Evolutionary conservation across 2,113 vertebrate genomes (phyloP).

Genomic region (Vimba vimba): DNA sequence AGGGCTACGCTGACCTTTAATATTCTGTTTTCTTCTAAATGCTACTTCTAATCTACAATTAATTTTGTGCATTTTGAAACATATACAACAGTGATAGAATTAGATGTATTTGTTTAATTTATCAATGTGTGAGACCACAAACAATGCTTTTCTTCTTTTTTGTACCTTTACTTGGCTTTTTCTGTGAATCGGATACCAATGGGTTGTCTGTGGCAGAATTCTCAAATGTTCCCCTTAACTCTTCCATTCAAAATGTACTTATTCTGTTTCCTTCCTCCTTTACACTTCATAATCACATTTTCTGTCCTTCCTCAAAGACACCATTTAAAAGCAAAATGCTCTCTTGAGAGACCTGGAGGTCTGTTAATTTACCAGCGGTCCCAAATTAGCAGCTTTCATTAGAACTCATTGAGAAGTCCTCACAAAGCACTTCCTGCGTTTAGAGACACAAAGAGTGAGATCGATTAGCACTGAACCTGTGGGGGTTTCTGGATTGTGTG

Average conservation of each 20-base stretch:
- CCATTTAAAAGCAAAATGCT: conserved; percentile 54
- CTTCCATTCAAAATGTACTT: conserved; percentile 26
- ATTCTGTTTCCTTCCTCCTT: conserved; percentile 22
- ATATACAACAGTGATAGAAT: neutral
- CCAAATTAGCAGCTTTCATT: conserved; percentile 69
- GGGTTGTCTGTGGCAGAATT: neutral
- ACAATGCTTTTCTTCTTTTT: neutral
- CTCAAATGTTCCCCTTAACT: conserved; percentile 18
- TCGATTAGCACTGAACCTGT: conserved; percentile 48
- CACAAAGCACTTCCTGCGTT: conserved; percentile 66
- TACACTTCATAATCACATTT: conserved; percentile 36
- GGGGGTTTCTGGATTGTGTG: conserved; percentile 37
- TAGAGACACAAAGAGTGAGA: conserved; percentile 57
- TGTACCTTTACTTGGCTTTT: neutral
- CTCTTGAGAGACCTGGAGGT: conserved; percentile 62
- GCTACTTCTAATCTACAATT: neutral
- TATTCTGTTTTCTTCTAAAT: neutral
- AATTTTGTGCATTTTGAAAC: neutral
- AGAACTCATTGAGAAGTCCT: conserved; percentile 62
- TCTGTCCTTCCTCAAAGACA: conserved; percentile 55
- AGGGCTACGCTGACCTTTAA: neutral
- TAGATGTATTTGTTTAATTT: neutral
- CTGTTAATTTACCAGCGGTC: conserved; percentile 60
- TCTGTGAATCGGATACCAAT: conserved; percentile 9
- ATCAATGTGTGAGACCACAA: neutral